Conservation (phyloP, 1,140 invertebrate genomes). For the Pseudomyrmex sp. region DNA sequence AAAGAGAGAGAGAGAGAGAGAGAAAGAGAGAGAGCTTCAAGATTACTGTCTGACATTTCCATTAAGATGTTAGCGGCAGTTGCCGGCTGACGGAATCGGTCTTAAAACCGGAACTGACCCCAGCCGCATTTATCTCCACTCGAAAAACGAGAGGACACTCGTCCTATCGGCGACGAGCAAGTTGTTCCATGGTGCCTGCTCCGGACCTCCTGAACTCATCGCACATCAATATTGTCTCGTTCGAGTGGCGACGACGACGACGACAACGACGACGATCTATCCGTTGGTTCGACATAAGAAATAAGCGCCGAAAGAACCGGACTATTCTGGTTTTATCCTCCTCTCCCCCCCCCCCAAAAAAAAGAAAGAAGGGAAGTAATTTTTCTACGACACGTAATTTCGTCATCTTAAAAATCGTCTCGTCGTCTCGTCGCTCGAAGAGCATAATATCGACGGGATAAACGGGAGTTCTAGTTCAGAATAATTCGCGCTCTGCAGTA, state of each 20-base stretch:
- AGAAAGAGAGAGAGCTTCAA: not conserved
- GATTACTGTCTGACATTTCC: slow-evolving; percentile 43
- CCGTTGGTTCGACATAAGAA: slow-evolving; percentile 59
- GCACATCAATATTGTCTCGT: slow-evolving; percentile 74
- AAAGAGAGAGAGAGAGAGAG: no score
- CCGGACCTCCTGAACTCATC: slow-evolving; percentile 72
- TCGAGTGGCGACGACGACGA: slow-evolving; percentile 58
- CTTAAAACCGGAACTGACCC: slow-evolving; percentile 55
- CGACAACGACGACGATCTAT: slow-evolving; percentile 50
- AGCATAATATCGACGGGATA: no score
- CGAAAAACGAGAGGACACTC: slow-evolving; percentile 71
- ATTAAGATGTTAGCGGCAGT: slow-evolving; percentile 43
- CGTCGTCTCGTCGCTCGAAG: no score
- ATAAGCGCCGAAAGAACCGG: slow-evolving; percentile 35
- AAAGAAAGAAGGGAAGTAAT: no score
- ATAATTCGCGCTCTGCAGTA: slow-evolving; percentile 33
- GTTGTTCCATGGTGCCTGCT: slow-evolving; percentile 69
- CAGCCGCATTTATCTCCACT: slow-evolving; percentile 70
- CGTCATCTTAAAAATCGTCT: not conserved
- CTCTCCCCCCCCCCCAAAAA: no score
- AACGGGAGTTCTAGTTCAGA: not conserved
- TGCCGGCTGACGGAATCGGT: slow-evolving; percentile 65
- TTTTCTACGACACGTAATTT: slow-evolving; percentile 21
- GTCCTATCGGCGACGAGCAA: slow-evolving; percentile 63
- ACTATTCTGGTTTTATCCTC: slow-evolving; percentile 28